These are phyloP conservation scores for Tragelaphus imberbis DNA, from an alignment of 2,113 vertebrate species.

Conservation along the genomic window DNA sequence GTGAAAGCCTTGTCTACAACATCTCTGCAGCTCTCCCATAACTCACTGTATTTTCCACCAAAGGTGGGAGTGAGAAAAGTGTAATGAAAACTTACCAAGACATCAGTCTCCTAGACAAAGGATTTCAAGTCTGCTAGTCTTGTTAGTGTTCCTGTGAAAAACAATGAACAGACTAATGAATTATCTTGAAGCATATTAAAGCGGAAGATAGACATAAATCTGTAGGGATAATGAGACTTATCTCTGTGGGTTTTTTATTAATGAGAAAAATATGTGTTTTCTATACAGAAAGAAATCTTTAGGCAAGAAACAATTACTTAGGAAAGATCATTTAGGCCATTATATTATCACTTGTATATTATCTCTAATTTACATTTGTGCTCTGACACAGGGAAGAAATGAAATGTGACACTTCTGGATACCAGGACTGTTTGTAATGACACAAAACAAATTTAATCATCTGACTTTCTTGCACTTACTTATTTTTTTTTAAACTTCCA, in stretches of 20 bases:
- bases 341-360: slow-evolving; percentile 11
- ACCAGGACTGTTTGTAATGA: slow-evolving; percentile 23
- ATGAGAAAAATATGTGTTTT: slow-evolving; percentile 21
- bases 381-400: slow-evolving; percentile 1
- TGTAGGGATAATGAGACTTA: slow-evolving; percentile 20
- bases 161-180: slow-evolving; percentile 46
- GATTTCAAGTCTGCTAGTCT: slow-evolving; percentile 6
- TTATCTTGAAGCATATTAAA: slow-evolving; percentile 15
- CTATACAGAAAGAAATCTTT: slow-evolving; percentile 12
- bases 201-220: slow-evolving; percentile 35
- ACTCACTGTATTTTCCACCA: not conserved
- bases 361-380: slow-evolving; percentile 37
- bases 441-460: slow-evolving; percentile 40
- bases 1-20: not conserved
- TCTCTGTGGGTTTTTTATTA: slow-evolving; percentile 6
- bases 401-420: slow-evolving; percentile 11
- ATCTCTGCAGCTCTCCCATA: not conserved
- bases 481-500: not conserved
- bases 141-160: slow-evolving; percentile 32
- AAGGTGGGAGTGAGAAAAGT: not conserved
- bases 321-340: slow-evolving; percentile 17
- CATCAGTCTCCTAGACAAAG: slow-evolving; percentile 26
- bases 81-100: slow-evolving; percentile 14
- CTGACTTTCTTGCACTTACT: not conserved
- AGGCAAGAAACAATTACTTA: slow-evolving; percentile 38